phyloP scores from a whole-genome alignment of 2,888 invertebrate species.

The Aspidiotus rigidus region DNA sequence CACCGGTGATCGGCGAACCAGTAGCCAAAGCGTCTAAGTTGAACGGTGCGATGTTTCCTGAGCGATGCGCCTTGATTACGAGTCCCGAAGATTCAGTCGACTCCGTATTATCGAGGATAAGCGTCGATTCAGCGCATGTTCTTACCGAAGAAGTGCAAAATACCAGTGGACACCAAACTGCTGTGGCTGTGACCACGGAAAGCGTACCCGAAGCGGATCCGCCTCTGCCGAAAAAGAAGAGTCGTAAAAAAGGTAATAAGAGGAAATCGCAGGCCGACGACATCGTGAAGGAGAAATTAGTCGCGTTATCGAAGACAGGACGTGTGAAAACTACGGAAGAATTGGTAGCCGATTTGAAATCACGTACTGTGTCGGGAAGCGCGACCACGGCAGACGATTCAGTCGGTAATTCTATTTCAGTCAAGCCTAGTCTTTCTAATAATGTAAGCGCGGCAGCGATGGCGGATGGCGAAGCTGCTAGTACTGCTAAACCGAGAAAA shows the following conservation, averaged over 20 bases:
- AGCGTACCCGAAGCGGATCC: slow-evolving; percentile 34
- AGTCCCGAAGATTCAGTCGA: not conserved
- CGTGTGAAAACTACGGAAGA: slow-evolving; percentile 71
- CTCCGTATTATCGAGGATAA: slow-evolving; percentile 8
- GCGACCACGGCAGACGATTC: slow-evolving; percentile 21
- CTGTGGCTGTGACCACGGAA: slow-evolving; percentile 6
- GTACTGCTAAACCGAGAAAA: not conserved
- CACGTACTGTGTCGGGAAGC: slow-evolving; percentile 35
- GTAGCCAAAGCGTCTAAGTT: slow-evolving; percentile 19
- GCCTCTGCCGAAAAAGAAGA: slow-evolving; percentile 47
- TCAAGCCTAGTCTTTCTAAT: slow-evolving; percentile 38
- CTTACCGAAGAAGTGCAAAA: not conserved
- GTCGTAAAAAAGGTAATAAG: slow-evolving; percentile 47
- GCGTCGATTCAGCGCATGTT: not conserved
- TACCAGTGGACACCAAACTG: not conserved
- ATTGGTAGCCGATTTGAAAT: slow-evolving; percentile 49
- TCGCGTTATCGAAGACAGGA: slow-evolving; percentile 52
- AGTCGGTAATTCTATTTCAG: not conserved
- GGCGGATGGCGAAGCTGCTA: not conserved
- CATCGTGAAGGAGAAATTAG: slow-evolving; percentile 50
- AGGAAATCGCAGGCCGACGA: slow-evolving; percentile 46
- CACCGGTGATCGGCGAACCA: slow-evolving; percentile 12
- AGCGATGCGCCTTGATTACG: not conserved
- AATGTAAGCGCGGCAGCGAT: slow-evolving; percentile 35
- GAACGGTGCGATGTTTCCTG: slow-evolving; percentile 24